phyloP scores from a whole-genome alignment of 2,888 invertebrate genomes.

The Tenthredo distinguenda region DNA sequence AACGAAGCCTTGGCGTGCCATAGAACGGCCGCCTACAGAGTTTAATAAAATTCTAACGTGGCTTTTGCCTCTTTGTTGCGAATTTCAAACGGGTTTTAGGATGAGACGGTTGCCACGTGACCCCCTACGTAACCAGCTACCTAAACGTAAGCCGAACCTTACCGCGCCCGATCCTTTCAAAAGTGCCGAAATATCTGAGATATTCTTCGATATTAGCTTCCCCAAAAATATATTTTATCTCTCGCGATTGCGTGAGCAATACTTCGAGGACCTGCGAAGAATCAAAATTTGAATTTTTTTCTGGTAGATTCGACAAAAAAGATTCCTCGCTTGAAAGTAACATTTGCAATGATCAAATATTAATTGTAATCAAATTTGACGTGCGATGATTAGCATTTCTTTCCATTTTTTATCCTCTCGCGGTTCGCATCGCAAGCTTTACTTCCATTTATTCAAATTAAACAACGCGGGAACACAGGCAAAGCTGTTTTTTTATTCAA shows the following conservation, averaged over 20 bases:
- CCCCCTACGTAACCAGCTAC: slow-evolving; percentile 26
- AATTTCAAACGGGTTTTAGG: slow-evolving; percentile 50
- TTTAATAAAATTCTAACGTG: slow-evolving; percentile 57
- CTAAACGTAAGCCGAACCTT: not conserved
- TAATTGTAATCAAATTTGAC: not conserved
- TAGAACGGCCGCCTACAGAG: slow-evolving; percentile 22
- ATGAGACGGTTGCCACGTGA: slow-evolving; percentile 41
- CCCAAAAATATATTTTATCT: not conserved
- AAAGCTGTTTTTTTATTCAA: not conserved
- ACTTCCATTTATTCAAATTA: not conserved
- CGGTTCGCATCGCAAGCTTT: not conserved
- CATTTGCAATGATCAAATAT: not conserved
- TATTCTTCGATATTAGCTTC: slow-evolving; percentile 18
- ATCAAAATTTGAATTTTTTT: not conserved
- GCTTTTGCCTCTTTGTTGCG: slow-evolving; percentile 51
- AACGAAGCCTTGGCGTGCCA: slow-evolving; percentile 60
- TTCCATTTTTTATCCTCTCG: not conserved
- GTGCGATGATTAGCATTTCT: not conserved
- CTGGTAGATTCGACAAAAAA: not conserved
- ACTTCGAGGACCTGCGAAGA: not conserved
- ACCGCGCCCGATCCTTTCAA: slow-evolving; percentile 14
- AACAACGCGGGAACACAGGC: not conserved
- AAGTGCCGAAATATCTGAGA: slow-evolving; percentile 19
- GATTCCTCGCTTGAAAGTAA: not conserved
- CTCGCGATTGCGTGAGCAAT: not conserved